Conservation (phyloP, 2,113 vertebrate species). For the Mobula birostris region DNA sequence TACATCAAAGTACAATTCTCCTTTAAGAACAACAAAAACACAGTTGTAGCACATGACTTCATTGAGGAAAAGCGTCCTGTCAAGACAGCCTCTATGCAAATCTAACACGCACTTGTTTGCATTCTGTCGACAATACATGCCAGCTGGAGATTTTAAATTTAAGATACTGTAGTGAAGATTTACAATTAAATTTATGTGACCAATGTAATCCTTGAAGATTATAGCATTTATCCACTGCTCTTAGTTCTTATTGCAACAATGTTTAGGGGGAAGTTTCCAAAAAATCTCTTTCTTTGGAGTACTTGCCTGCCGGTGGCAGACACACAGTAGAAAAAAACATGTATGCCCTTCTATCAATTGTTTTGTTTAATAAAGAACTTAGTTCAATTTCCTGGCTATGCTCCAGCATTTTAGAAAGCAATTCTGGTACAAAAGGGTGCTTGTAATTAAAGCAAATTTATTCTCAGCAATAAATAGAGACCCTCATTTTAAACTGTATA, state of each 20-base stretch:
- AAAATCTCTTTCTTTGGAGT: too few species aligned
- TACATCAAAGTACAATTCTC: background rate
- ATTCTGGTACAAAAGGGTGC: background rate
- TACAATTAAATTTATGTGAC: background rate
- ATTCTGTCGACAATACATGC: background rate
- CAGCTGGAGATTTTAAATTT: slow-evolving; percentile 2
- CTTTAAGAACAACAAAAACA: slow-evolving; percentile 8
- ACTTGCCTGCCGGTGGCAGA: too few species aligned
- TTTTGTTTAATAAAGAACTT: too few species aligned
- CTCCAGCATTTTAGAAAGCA: background rate
- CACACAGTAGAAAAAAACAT: too few species aligned
- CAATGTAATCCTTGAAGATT: too few species aligned
- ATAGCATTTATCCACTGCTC: too few species aligned
- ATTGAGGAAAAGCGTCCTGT: slow-evolving; percentile 12
- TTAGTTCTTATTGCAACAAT: too few species aligned
- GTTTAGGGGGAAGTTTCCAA: too few species aligned
- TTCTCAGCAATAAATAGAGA: slow-evolving; percentile 12
- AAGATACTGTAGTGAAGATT: background rate
- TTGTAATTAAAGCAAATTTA: background rate
- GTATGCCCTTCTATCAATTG: too few species aligned
- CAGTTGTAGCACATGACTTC: background rate
- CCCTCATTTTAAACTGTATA: background rate
- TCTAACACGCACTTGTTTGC: slow-evolving; percentile 5
- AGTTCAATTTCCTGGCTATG: too few species aligned
- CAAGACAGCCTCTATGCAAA: background rate